Conservation (phyloP, 2,113 vertebrate species). For the Anhinga rufa region DNA sequence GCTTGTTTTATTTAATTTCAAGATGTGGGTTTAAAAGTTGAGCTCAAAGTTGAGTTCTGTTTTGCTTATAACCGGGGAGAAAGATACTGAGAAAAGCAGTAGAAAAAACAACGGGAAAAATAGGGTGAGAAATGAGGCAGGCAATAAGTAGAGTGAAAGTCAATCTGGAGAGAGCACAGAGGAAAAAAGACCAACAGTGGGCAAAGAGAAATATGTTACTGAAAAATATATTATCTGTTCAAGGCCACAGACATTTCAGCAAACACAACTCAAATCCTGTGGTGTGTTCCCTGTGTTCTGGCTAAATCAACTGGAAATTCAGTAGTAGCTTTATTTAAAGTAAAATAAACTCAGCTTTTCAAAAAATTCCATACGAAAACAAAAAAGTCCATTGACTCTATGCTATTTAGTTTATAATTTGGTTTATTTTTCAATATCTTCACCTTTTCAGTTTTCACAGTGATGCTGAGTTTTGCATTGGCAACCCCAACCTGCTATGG, state of each 20-base stretch:
- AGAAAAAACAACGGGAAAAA: slow-evolving; percentile 21
- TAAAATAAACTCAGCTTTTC: slow-evolving; percentile 37
- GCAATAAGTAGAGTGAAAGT: slow-evolving; percentile 32
- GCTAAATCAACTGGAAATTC: slow-evolving; percentile 45
- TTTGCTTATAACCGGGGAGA: not conserved
- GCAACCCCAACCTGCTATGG: slow-evolving; percentile 1
- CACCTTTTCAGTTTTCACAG: slow-evolving; percentile 37
- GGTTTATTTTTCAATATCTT: slow-evolving; percentile 18
- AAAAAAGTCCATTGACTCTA: slow-evolving; percentile 16
- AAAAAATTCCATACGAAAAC: slow-evolving; percentile 31
- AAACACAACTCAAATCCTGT: slow-evolving; percentile 9
- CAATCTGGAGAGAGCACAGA: not conserved
- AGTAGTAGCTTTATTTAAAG: slow-evolving; percentile 38
- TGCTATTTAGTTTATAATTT: not conserved
- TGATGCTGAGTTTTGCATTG: slow-evolving; percentile 9
- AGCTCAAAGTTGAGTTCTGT: not conserved
- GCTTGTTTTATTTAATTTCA: slow-evolving; percentile 23
- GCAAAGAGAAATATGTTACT: slow-evolving; percentile 28
- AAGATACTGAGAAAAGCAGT: not conserved
- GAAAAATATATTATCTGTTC: slow-evolving; percentile 55
- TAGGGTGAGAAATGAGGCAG: slow-evolving; percentile 37
- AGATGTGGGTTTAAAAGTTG: slow-evolving; percentile 54
- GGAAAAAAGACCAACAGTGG: not conserved
- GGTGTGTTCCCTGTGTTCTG: not conserved
- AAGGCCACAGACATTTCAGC: slow-evolving; percentile 15